These are phyloP conservation scores for Recurvirostra avosetta DNA, from an alignment of 2,113 vertebrate species.

Conservation along the genomic window DNA sequence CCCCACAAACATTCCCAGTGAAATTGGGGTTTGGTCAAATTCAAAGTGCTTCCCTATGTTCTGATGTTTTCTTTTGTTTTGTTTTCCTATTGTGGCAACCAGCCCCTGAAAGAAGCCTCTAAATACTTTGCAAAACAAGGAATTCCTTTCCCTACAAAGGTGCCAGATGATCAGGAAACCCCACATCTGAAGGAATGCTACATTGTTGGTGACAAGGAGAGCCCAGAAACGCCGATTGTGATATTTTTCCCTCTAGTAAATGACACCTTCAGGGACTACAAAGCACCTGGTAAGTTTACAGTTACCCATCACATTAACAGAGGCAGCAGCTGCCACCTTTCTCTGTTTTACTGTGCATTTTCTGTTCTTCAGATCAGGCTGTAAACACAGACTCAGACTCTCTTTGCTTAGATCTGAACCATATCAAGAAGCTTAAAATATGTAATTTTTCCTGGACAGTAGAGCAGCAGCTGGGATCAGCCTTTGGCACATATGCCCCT, in stretches of 20 bases:
- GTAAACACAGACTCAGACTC: background rate
- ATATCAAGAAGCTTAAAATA: background rate
- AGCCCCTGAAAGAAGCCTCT: constrained; percentile 77
- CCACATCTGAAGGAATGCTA: constrained; percentile 77
- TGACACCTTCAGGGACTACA: constrained; percentile 78
- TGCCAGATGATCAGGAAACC: constrained; percentile 61
- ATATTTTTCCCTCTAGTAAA: constrained; percentile 77
- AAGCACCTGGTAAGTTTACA: constrained; percentile 75
- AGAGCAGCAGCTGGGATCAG: background rate
- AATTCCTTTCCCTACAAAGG: constrained; percentile 72
- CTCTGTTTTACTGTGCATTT: background rate
- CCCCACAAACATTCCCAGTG: background rate
- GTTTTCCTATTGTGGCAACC: background rate
- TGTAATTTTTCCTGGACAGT: background rate
- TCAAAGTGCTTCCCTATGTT: background rate
- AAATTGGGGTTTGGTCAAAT: background rate
- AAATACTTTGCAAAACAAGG: constrained; percentile 72
- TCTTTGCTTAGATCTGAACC: background rate
- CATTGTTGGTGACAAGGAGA: constrained; percentile 64
- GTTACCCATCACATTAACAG: background rate
- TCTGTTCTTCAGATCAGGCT: background rate
- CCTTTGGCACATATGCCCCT: background rate
- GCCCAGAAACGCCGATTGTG: constrained; percentile 66
- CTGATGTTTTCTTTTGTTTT: background rate
- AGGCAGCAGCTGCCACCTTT: background rate